phyloP scores from a whole-genome alignment of 1,140 invertebrate genomes.

The Bombus superbus region DNA sequence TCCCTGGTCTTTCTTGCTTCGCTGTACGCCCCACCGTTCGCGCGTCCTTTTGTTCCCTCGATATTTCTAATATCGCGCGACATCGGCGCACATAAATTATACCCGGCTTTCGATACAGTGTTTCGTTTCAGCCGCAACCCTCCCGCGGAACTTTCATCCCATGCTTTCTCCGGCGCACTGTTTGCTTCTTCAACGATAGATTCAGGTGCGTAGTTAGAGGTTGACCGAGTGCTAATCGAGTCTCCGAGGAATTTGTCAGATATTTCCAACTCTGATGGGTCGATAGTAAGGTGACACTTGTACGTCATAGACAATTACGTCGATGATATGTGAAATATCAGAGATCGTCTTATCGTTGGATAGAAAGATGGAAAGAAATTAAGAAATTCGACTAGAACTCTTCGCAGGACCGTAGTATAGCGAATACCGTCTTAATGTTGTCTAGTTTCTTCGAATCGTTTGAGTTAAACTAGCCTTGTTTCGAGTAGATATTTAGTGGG shows the following conservation, averaged over 20 bases:
- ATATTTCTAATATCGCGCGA: constrained; percentile 58
- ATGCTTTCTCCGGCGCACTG: neutral
- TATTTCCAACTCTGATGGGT: neutral
- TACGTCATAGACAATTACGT: neutral
- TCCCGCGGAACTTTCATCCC: neutral
- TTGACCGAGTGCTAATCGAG: neutral
- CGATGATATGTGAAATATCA: neutral
- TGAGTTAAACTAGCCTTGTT: neutral
- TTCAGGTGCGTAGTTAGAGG: neutral
- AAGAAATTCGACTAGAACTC: neutral
- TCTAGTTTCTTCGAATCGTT: neutral
- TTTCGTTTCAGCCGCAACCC: constrained; percentile 10
- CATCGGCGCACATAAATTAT: constrained; percentile 51
- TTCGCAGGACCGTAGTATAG: neutral
- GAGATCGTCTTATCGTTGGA: neutral
- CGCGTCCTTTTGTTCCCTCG: constrained; percentile 19
- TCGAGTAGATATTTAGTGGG: neutral
- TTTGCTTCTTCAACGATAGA: neutral
- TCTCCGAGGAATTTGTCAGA: neutral
- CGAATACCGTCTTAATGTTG: neutral
- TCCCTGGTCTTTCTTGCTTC: neutral
- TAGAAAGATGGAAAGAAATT: neutral
- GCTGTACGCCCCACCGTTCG: neutral
- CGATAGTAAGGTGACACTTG: neutral
- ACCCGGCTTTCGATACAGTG: neutral